Percentiles rank a stretch among this genome's conserved stretches.
Conservation (phyloP, 2,113 vertebrate species). For the Hemichromis elongatus region DNA sequence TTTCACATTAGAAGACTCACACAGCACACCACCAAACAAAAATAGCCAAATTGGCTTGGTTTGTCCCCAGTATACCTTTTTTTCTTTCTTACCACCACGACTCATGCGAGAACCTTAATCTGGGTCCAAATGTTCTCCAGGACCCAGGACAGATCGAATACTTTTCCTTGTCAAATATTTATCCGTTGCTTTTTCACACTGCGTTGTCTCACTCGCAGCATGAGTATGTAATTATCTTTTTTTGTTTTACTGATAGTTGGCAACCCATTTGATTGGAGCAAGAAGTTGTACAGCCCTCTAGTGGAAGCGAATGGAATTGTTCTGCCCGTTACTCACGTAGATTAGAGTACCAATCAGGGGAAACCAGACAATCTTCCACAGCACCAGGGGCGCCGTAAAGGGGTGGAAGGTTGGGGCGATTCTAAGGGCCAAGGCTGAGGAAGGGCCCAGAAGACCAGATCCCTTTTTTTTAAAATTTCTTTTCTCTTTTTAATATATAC, state of each 20-base stretch:
- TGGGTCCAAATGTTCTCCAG: accelerated
- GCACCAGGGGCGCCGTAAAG: no score
- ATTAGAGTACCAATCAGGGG: not conserved
- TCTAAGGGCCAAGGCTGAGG: no score
- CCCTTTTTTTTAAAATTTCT: no score
- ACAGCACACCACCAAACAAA: not conserved
- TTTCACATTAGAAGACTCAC: not conserved
- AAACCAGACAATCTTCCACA: not conserved
- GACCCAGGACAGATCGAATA: not conserved
- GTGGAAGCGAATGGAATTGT: not conserved
- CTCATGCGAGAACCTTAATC: not conserved
- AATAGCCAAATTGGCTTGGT: not conserved
- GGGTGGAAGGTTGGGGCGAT: no score
- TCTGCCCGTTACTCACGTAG: not conserved
- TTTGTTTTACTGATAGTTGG: not conserved
- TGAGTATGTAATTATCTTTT: not conserved
- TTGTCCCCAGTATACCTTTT: not conserved
- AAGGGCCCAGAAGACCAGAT: no score
- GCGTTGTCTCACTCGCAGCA: not conserved
- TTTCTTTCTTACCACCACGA: not conserved
- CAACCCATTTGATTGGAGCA: not conserved
- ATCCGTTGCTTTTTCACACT: accelerated
- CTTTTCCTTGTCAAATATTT: not conserved
- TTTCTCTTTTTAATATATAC: no score
- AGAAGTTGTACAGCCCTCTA: accelerated